Conservation (phyloP, 2,888 invertebrate species). For the Trichogramma dendrolimi region DNA sequence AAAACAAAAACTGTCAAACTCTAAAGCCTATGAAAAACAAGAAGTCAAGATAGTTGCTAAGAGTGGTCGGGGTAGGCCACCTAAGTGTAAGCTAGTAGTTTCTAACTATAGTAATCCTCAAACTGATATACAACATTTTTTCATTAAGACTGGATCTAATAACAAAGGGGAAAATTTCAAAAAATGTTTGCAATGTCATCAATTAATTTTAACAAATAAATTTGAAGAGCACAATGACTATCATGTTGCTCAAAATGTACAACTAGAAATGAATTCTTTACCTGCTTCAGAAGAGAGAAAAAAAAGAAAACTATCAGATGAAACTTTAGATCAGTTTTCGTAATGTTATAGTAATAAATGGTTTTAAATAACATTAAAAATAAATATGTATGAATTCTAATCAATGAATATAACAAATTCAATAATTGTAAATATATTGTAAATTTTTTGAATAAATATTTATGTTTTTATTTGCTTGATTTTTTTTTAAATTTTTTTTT, state of each 20-base stretch:
- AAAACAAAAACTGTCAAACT: slow-evolving; percentile 14
- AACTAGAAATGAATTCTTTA: slow-evolving; percentile 59
- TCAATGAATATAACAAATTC: slow-evolving; percentile 5
- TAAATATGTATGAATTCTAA: slow-evolving; percentile 20
- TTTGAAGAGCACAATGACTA: slow-evolving; percentile 76
- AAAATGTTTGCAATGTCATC: slow-evolving; percentile 68
- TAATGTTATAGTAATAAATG: slow-evolving; percentile 25
- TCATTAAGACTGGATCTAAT: slow-evolving; percentile 48
- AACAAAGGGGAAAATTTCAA: slow-evolving; percentile 47
- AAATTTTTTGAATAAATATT: slow-evolving; percentile 10
- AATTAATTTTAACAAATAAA: slow-evolving; percentile 60
- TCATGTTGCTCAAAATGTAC: slow-evolving; percentile 78
- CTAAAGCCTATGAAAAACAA: slow-evolving; percentile 26
- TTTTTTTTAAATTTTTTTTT: slow-evolving; percentile 13
- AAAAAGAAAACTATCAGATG: slow-evolving; percentile 12
- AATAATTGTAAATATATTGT: slow-evolving; percentile 12
- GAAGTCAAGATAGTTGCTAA: slow-evolving; percentile 28
- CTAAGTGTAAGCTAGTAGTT: slow-evolving; percentile 32
- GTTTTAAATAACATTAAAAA: slow-evolving; percentile 6
- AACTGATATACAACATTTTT: slow-evolving; percentile 49
- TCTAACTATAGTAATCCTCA: slow-evolving; percentile 24
- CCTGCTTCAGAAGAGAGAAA: slow-evolving; percentile 1
- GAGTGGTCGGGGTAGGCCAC: slow-evolving; percentile 26
- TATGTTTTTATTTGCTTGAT: slow-evolving; percentile 3
- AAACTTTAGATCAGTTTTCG: slow-evolving; percentile 13